Percentiles rank a stretch among this genome's conserved stretches.
Conservation (phyloP, 1,140 invertebrate genomes). For the Cotesia glomerata region DNA sequence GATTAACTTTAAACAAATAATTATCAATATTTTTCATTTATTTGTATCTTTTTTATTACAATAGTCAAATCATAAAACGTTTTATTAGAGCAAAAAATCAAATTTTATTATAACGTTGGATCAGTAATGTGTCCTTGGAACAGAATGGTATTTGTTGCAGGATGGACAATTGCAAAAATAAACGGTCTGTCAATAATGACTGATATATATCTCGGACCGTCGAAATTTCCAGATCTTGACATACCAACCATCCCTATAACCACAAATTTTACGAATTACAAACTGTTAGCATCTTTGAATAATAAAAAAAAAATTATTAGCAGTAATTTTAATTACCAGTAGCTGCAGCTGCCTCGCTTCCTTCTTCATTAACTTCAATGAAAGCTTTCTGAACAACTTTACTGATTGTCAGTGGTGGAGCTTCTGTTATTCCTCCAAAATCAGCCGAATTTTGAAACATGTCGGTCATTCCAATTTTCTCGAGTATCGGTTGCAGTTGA, state of each 20-base stretch:
- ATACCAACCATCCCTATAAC: too few relatives aligned
- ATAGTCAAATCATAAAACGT: background rate
- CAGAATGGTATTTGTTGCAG: too few relatives aligned
- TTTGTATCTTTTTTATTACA: background rate
- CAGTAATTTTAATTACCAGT: slow-evolving; percentile 48
- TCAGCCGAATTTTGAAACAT: slow-evolving; percentile 63
- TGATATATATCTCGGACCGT: background rate
- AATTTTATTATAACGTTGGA: too few relatives aligned
- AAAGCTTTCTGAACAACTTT: slow-evolving; percentile 68
- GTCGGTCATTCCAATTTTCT: slow-evolving; percentile 61
- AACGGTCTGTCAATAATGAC: too few relatives aligned
- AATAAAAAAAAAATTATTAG: background rate
- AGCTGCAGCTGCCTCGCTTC: slow-evolving; percentile 66
- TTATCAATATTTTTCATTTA: too few relatives aligned
- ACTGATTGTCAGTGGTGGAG: slow-evolving; percentile 55
- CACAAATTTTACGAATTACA: background rate
- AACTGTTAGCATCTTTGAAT: too few relatives aligned
- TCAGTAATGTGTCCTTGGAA: too few relatives aligned
- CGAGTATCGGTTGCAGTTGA: slow-evolving; percentile 58
- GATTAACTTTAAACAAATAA: too few relatives aligned
- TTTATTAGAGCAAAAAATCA: too few relatives aligned
- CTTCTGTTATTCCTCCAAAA: slow-evolving; percentile 62
- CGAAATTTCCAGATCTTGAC: too few relatives aligned
- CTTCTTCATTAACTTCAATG: slow-evolving; percentile 71
- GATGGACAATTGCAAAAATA: too few relatives aligned